A percentile compares a stretch with the other conserved stretches of the same genome.
phyloP scores from a whole-genome alignment of 2,888 invertebrate genomes.

The Dicyrtomina minuta region DNA sequence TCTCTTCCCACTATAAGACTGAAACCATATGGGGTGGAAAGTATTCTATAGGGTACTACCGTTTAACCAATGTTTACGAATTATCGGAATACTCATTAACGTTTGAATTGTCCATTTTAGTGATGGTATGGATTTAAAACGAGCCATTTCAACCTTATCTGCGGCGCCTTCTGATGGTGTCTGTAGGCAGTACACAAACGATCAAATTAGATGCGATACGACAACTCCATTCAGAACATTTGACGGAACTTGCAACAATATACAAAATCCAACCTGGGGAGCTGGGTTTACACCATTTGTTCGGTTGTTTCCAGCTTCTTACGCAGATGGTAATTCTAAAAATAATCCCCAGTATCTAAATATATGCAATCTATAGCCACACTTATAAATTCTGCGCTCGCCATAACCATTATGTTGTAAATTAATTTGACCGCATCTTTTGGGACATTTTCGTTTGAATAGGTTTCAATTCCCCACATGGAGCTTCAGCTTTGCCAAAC shows the following conservation, averaged over 20 bases:
- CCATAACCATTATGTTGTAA: too few species aligned
- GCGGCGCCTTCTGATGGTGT: too few species aligned
- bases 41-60: too few species aligned
- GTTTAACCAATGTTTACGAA: too few species aligned
- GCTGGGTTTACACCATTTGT: not conserved
- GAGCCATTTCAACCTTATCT: not conserved
- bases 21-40: too few species aligned
- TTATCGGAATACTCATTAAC: too few species aligned
- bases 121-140: not conserved
- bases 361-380: too few species aligned
- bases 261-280: conserved; percentile 11
- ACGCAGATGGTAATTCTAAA: conserved; percentile 12
- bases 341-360: not conserved
- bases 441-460: not conserved
- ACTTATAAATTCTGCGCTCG: too few species aligned
- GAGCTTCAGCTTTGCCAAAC: conserved; percentile 12
- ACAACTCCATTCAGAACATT: not conserved
- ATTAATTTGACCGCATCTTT: not conserved
- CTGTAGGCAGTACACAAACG: not conserved
- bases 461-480: conserved; percentile 24
- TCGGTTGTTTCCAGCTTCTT: conserved; percentile 9
- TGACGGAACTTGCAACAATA: conserved; percentile 31
- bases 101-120: not conserved
- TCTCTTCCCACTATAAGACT: too few species aligned
- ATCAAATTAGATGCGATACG: not conserved